Evolutionary conservation across 2,888 invertebrate genomes (phyloP).

Genomic region (Cylloceria caligata): DNA sequence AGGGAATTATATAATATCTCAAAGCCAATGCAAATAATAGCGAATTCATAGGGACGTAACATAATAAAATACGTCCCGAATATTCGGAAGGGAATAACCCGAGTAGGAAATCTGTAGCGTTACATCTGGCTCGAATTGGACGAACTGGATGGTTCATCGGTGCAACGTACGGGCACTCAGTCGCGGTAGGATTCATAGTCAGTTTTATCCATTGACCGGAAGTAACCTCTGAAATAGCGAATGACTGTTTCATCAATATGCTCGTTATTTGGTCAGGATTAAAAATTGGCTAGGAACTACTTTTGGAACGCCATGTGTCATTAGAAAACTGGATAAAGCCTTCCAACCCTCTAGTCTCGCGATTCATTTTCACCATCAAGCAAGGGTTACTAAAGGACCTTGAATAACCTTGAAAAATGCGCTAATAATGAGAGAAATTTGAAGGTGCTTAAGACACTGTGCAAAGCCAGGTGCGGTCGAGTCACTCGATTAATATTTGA

Average conservation of each 20-base stretch:
- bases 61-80: background rate
- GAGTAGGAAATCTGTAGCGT: too few species aligned
- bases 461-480: conserved; percentile 81
- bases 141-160: conserved; percentile 19
- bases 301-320: conserved; percentile 26
- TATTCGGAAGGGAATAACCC: too few species aligned
- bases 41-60: background rate
- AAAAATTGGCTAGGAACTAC: conserved; percentile 8
- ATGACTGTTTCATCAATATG: conserved; percentile 27
- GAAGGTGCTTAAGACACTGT: conserved; percentile 70
- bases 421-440: conserved; percentile 49
- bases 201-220: conserved; percentile 46
- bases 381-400: conserved; percentile 20
- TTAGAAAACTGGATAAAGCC: conserved; percentile 16
- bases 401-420: conserved; percentile 48
- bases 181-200: conserved; percentile 27
- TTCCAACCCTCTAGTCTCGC: background rate
- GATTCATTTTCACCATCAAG: background rate
- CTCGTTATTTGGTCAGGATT: conserved; percentile 25
- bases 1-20: background rate
- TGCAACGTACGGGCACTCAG: background rate
- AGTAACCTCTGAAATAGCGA: conserved; percentile 24
- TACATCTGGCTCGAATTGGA: too few species aligned
- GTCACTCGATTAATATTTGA: conserved; percentile 82
- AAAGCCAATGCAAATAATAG: background rate